A percentile compares a stretch with the other conserved stretches of the same genome.
Evolutionary conservation across 2,113 vertebrate genomes (phyloP).

Genomic region (Cynoglossus semilaevis): DNA sequence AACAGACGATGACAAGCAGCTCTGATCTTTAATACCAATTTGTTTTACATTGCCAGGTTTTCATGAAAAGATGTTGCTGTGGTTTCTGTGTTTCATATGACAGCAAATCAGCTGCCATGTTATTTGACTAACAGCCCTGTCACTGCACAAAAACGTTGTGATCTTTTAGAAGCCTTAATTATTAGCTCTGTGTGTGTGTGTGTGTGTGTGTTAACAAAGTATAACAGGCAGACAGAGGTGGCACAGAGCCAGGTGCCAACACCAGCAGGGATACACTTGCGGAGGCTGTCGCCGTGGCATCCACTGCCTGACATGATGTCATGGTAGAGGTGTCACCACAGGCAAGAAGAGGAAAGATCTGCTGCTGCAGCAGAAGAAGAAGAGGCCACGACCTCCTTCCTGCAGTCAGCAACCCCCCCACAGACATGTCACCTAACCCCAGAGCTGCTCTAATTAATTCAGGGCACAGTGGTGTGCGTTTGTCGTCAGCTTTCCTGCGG

Average conservation of each 20-base stretch:
- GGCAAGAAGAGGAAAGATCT: slow-evolving; percentile 44
- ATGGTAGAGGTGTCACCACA: slow-evolving; percentile 59
- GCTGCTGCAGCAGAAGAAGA: slow-evolving; percentile 29
- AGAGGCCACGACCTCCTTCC: slow-evolving; percentile 67
- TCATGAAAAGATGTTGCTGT: too few relatives aligned
- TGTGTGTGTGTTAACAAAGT: slow-evolving; percentile 17
- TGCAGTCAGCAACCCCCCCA: slow-evolving; percentile 38
- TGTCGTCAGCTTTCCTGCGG: slow-evolving; percentile 14
- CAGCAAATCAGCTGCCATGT: background rate
- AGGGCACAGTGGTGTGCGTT: slow-evolving; percentile 12
- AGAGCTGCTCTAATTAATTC: slow-evolving; percentile 57
- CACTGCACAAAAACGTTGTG: too few relatives aligned
- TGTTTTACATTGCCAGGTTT: too few relatives aligned
- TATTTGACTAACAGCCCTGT: background rate
- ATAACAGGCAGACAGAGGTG: slow-evolving; percentile 62
- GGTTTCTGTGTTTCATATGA: too few relatives aligned
- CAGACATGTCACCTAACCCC: slow-evolving; percentile 52
- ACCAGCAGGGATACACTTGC: slow-evolving; percentile 52
- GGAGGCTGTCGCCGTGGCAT: slow-evolving; percentile 67
- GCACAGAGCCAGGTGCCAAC: slow-evolving; percentile 62
- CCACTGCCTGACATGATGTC: slow-evolving; percentile 41
- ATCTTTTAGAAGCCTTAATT: slow-evolving; percentile 20
- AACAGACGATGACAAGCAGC: too few relatives aligned
- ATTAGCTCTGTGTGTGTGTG: slow-evolving; percentile 13
- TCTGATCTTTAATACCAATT: too few relatives aligned